phyloP scores from a whole-genome alignment of 1,140 invertebrate genomes.

The Zaprionus capensis region DNA sequence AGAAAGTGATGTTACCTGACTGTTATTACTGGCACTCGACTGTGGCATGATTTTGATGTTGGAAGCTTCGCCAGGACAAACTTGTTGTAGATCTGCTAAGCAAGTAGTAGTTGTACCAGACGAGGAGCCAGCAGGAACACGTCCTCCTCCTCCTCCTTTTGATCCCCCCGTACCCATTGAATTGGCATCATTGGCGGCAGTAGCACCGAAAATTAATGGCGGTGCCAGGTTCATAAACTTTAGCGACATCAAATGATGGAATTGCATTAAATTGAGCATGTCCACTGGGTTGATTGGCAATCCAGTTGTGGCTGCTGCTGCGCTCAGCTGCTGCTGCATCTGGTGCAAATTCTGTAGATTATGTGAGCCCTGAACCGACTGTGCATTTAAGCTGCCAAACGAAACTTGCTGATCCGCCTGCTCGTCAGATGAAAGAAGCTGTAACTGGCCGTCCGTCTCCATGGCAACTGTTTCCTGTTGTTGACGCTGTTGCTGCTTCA shows the following conservation, averaged over 20 bases:
- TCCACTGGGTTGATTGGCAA: constrained; percentile 79
- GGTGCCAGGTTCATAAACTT: constrained; percentile 84
- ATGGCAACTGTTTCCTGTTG: constrained; percentile 23
- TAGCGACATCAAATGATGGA: constrained; percentile 88
- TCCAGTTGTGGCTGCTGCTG: constrained; percentile 50
- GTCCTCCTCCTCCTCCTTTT: background rate
- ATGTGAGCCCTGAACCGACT: constrained; percentile 56
- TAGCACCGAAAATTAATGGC: constrained; percentile 76
- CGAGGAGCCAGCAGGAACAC: constrained; percentile 8
- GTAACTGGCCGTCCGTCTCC: constrained; percentile 27
- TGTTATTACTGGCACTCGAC: constrained; percentile 34
- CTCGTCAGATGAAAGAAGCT: constrained; percentile 11
- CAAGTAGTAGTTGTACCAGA: background rate
- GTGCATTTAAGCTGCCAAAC: constrained; percentile 19
- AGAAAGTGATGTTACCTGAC: constrained; percentile 27
- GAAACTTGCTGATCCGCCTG: constrained; percentile 1
- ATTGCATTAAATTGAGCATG: constrained; percentile 93
- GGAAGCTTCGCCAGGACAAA: constrained; percentile 6
- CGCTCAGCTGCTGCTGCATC: constrained; percentile 73
- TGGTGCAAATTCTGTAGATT: constrained; percentile 71
- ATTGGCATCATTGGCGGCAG: background rate
- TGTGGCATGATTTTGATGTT: constrained; percentile 41
- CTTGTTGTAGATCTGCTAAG: constrained; percentile 13
- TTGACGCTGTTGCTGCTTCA: constrained; percentile 58
- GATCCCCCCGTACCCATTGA: background rate